phyloP scores from a whole-genome alignment of 2,113 vertebrate genomes.

The Hylia prasina region DNA sequence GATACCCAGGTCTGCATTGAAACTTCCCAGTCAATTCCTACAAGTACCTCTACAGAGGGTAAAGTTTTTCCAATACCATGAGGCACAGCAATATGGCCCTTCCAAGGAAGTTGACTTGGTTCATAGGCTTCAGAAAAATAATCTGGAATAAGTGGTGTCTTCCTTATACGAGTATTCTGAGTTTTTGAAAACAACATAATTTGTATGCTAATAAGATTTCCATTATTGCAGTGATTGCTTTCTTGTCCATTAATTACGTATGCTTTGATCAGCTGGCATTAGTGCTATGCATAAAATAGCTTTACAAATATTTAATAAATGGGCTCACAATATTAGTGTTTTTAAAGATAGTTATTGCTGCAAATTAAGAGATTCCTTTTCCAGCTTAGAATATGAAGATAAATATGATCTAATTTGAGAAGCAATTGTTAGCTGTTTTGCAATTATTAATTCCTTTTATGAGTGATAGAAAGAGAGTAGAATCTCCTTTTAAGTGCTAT shows the following conservation, averaged over 20 bases:
- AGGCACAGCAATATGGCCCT: background rate
- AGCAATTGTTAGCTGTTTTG: constrained; percentile 44
- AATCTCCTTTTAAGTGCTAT: constrained; percentile 34
- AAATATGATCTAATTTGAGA: constrained; percentile 57
- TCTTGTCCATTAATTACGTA: constrained; percentile 35
- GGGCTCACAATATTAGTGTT: background rate
- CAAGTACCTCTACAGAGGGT: rapidly evolving
- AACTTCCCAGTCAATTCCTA: background rate
- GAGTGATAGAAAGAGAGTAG: background rate
- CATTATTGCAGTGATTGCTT: background rate
- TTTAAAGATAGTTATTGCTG: constrained; percentile 7
- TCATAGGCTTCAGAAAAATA: background rate
- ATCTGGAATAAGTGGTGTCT: background rate
- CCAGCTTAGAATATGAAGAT: constrained; percentile 28
- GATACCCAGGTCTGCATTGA: background rate
- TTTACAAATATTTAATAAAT: constrained; percentile 44
- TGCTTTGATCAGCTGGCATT: constrained; percentile 32
- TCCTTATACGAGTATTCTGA: background rate
- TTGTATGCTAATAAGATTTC: constrained; percentile 21
- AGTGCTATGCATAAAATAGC: background rate
- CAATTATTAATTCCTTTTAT: constrained; percentile 49
- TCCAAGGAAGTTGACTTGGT: background rate
- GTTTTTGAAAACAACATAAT: constrained; percentile 9
- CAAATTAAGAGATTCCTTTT: constrained; percentile 43
- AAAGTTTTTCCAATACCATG: background rate